A percentile compares a stretch with the other conserved stretches of the same genome.
These are phyloP conservation scores for Odontamblyopus lacepedii DNA, from an alignment of 2,797 vertebrate genomes.

Conservation along the genomic window DNA sequence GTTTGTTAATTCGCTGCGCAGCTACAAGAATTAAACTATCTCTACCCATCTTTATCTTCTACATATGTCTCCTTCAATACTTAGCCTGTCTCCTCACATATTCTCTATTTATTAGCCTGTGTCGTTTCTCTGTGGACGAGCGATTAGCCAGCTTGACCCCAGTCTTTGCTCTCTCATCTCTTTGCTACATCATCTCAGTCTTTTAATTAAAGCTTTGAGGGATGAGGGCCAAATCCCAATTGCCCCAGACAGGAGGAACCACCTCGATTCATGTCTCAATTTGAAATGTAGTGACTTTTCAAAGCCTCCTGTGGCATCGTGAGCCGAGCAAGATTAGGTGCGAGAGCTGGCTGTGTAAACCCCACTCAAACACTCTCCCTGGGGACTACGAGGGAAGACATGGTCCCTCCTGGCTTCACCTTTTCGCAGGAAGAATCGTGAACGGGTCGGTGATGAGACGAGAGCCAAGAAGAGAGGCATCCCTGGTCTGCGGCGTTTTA, in stretches of 20 bases:
- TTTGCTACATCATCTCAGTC: conserved; percentile 60
- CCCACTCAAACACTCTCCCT: conserved; percentile 15
- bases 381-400: conserved; percentile 19
- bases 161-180: conserved; percentile 52
- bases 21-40: not conserved
- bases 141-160: conserved; percentile 68
- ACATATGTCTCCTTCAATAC: conserved; percentile 26
- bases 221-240: conserved; percentile 56
- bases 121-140: conserved; percentile 64
- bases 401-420: conserved; percentile 40
- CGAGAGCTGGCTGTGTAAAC: conserved; percentile 38
- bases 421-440: conserved; percentile 18
- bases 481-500: conserved; percentile 19
- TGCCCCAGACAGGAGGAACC: conserved; percentile 36
- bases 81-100: conserved; percentile 36
- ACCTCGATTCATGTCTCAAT: conserved; percentile 57
- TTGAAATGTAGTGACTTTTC: conserved; percentile 65
- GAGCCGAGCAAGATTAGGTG: conserved; percentile 46
- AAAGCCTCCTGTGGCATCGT: conserved; percentile 34
- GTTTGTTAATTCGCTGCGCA: not conserved
- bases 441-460: conserved; percentile 19
- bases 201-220: conserved; percentile 77
- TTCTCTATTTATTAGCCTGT: conserved; percentile 52
- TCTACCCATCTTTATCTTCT: not conserved
- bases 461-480: conserved; percentile 22